Base-by-base conservation (phyloP, 2,113 vertebrate genomes). In the Zosterops hypoxanthus region DNA sequence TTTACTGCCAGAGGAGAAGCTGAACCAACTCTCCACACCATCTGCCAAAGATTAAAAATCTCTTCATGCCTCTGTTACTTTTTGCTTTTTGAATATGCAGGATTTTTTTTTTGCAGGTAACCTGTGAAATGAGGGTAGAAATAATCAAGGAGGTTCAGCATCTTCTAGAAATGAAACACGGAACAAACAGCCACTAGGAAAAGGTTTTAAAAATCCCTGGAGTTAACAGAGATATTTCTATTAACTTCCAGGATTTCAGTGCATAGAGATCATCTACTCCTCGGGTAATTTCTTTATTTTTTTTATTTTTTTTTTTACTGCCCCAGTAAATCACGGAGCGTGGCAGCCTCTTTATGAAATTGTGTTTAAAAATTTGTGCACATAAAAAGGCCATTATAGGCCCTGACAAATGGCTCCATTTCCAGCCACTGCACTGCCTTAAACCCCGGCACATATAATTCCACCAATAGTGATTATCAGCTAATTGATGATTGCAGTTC, bases 1-100 rank as follows among this genome's bases (percentile, higher is more conserved):
- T 92, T 92, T 90, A 83, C 36, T 94, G 92, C 88, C 53, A 92
- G 88, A 95, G 92, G 85, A 95, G 96, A 94, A 94, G 66, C 47
- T 59, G 81, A 91, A 90, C 86, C 78, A 55, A 55, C 6, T 77
- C 44, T 61, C 84, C 88, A 86, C 34, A 42, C 95, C 96, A 96
- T 96, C 96, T 97, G 95, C 93, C 95, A 93, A 90, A 91, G 77
- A 96, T 71, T 86, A 72, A 50, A 39, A 69, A 76, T 91, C 72
- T 91, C 87, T 79, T 86, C 66, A 60, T 39, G 79, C 50, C 76
- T 73, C 66, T 33, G 56, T 20, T 92, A 44, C 50, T 77, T 79
- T 69, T 55, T 18, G 23, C 49, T 76, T 89, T 71, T 73, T 77
- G 57, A 82, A 73, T 56, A 82, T 76, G 42, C 64, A 52, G 53